Percentiles rank a stretch among this genome's conserved stretches.
Evolutionary conservation across 2,797 vertebrate genomes (phyloP).

Genomic region (Sternotherus odoratus): DNA sequence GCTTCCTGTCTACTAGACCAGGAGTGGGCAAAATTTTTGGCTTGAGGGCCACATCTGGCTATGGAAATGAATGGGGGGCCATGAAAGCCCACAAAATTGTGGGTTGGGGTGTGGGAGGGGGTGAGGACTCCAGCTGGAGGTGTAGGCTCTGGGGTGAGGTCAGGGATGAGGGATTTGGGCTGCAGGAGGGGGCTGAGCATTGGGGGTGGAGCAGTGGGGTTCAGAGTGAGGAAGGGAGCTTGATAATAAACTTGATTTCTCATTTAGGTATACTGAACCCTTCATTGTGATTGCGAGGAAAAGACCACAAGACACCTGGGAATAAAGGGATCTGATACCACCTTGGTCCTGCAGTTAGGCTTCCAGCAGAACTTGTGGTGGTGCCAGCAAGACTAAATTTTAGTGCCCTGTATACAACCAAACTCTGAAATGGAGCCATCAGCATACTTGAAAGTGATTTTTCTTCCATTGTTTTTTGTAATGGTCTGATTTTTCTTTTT

Average conservation of each 20-base stretch:
- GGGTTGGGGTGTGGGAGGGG: no score
- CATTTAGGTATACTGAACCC: not conserved
- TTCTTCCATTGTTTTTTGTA: not conserved
- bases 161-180: no score
- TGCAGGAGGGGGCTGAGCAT: no score
- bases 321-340: not conserved
- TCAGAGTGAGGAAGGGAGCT: no score
- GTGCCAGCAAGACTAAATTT: not conserved
- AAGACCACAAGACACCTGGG: not conserved
- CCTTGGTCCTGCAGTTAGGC: not conserved
- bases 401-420: not conserved
- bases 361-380: not conserved
- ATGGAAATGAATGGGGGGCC: no score
- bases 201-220: no score
- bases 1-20: no score
- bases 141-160: no score
- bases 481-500: not conserved
- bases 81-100: no score
- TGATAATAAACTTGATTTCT: not conserved
- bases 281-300: not conserved
- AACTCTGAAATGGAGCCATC: not conserved
- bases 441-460: not conserved
- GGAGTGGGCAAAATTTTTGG: no score
- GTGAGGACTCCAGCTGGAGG: no score
- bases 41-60: no score